Conservation (phyloP, 2,888 invertebrate genomes). For the Conus canariensis region DNA sequence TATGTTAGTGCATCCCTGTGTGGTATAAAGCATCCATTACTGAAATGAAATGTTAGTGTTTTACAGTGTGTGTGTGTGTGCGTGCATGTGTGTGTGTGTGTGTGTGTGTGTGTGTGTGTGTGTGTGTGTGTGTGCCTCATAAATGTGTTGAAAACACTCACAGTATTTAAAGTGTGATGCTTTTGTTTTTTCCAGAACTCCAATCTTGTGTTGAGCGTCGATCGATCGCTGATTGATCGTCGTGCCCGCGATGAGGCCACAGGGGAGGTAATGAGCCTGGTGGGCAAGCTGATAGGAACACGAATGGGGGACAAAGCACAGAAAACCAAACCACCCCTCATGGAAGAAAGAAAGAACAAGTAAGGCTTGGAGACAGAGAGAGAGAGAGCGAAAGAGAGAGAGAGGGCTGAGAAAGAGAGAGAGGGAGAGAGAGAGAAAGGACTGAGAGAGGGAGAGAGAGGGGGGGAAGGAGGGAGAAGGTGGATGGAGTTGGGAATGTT, state of each 20-base stretch:
- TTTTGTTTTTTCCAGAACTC: constrained; percentile 88
- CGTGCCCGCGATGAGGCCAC: constrained; percentile 99
- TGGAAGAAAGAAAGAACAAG: constrained; percentile 96
- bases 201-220: constrained; percentile 99
- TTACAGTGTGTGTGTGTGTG: too few relatives aligned
- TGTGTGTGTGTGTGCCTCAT: too few relatives aligned
- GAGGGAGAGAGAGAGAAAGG: too few relatives aligned
- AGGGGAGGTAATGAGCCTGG: constrained; percentile 97
- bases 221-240: constrained; percentile 97
- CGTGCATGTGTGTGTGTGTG: too few relatives aligned
- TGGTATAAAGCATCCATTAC: too few relatives aligned
- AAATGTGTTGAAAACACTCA: not conserved
- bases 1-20: too few relatives aligned
- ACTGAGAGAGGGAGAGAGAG: too few relatives aligned
- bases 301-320: constrained; percentile 98
- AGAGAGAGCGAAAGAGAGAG: not conserved
- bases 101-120: too few relatives aligned
- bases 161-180: not conserved
- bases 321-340: constrained; percentile 94
- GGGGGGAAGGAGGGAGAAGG: too few relatives aligned
- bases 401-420: too few relatives aligned
- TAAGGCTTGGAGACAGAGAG: constrained; percentile 74
- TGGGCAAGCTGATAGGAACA: constrained; percentile 92
- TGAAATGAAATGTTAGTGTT: too few relatives aligned
- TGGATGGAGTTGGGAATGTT: too few relatives aligned